Evolutionary conservation across 2,888 invertebrate genomes (phyloP).

Genomic region (Andrena marginata): DNA sequence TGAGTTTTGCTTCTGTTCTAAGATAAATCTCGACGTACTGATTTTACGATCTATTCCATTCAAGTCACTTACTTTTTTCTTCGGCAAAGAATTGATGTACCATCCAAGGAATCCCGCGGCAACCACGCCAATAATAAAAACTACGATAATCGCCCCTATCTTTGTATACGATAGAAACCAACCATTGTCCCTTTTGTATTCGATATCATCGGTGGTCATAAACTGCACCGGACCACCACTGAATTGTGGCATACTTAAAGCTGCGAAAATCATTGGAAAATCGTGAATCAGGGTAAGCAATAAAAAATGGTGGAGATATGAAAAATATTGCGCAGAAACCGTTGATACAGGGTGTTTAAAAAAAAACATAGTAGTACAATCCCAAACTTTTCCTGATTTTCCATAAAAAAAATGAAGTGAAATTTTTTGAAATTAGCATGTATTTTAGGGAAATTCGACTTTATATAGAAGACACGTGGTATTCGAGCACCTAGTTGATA

Average conservation of each 20-base stretch:
- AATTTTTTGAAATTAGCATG: too few relatives aligned
- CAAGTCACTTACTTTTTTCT: constrained; percentile 54
- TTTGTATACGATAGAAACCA: constrained; percentile 88
- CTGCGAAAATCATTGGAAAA: constrained; percentile 61
- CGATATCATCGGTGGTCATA: constrained; percentile 86
- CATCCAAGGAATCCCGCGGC: constrained; percentile 79
- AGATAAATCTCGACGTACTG: too few relatives aligned
- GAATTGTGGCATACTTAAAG: constrained; percentile 76
- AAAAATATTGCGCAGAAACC: background rate
- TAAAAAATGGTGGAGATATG: background rate
- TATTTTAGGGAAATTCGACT: too few relatives aligned
- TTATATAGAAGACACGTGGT: too few relatives aligned
- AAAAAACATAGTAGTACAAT: background rate
- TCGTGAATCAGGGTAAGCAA: background rate
- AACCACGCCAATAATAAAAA: constrained; percentile 74
- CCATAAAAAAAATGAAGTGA: background rate
- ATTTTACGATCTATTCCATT: too few relatives aligned
- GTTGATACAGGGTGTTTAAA: too few relatives aligned
- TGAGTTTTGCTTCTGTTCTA: too few relatives aligned
- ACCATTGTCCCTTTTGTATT: constrained; percentile 88
- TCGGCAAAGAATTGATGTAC: constrained; percentile 73
- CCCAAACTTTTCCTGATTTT: background rate
- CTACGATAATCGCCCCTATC: constrained; percentile 81
- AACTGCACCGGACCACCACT: constrained; percentile 87
- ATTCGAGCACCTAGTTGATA: too few relatives aligned